phyloP scores from a whole-genome alignment of 2,113 vertebrate genomes.

The Anser brachyrhynchus region DNA sequence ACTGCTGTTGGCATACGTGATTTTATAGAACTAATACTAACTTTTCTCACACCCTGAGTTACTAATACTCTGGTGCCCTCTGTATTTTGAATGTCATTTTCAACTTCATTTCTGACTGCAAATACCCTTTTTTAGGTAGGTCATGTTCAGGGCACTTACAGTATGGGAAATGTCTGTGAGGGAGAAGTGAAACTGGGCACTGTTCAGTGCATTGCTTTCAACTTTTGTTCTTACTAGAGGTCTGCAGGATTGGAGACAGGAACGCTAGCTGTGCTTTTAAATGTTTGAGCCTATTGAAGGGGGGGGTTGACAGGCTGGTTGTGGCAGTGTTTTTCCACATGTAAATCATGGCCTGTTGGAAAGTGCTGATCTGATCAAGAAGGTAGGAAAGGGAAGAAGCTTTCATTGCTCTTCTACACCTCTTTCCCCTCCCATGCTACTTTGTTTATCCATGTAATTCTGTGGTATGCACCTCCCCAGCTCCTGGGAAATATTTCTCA shows the following conservation, averaged over 20 bases:
- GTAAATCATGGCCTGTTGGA: neutral
- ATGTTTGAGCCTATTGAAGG: neutral
- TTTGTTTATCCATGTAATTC: neutral
- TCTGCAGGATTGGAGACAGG: neutral
- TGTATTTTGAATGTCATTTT: neutral
- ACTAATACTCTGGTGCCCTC: neutral
- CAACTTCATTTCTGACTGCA: neutral
- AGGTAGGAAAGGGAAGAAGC: neutral
- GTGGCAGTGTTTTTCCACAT: neutral
- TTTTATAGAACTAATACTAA: neutral
- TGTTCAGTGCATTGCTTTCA: neutral
- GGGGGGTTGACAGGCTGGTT: neutral
- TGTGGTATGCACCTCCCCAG: neutral
- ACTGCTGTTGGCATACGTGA: neutral
- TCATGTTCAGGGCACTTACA: accelerated
- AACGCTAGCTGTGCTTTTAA: neutral
- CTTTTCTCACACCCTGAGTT: neutral
- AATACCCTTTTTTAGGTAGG: neutral
- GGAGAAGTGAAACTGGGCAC: neutral
- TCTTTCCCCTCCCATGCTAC: neutral
- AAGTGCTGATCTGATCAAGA: neutral
- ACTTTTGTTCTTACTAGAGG: neutral
- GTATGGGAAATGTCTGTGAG: neutral
- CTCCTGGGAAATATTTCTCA: constrained; percentile 42
- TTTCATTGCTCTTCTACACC: neutral